These are phyloP conservation scores for Papilio glaucus DNA, from an alignment of 1,140 invertebrate genomes.

Conservation along the genomic window DNA sequence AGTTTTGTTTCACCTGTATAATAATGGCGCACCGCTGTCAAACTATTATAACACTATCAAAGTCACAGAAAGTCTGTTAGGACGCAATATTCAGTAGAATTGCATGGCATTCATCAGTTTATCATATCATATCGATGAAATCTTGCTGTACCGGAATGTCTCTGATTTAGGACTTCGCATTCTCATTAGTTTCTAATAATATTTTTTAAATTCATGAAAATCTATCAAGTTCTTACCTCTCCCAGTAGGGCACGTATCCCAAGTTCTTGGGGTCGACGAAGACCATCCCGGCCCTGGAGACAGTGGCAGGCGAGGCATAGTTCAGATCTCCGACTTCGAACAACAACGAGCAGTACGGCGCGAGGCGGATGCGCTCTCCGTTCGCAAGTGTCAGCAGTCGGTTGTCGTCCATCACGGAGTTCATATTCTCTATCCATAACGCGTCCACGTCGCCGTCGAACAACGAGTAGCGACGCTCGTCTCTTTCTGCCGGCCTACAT, in stretches of 20 bases:
- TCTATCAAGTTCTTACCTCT: conserved; percentile 83
- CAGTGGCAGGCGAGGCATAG: conserved; percentile 95
- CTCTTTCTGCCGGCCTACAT: conserved; percentile 79
- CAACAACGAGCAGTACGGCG: conserved; percentile 91
- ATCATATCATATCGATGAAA: too few species aligned
- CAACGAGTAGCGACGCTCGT: conserved; percentile 91
- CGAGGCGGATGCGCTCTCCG: conserved; percentile 93
- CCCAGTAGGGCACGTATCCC: conserved; percentile 93
- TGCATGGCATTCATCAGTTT: too few species aligned
- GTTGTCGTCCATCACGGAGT: conserved; percentile 98
- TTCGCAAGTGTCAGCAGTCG: conserved; percentile 94
- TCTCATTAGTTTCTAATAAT: too few species aligned
- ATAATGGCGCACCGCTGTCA: too few species aligned
- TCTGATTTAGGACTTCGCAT: too few species aligned
- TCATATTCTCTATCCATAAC: conserved; percentile 98
- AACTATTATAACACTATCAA: too few species aligned
- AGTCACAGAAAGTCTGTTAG: too few species aligned
- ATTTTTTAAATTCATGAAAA: neutral
- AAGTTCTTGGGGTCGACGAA: conserved; percentile 96
- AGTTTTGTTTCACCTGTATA: too few species aligned
- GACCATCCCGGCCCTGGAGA: conserved; percentile 96
- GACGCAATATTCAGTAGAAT: too few species aligned
- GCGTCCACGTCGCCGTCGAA: conserved; percentile 97
- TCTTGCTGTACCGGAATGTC: too few species aligned
- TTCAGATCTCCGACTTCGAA: conserved; percentile 96